Conservation (phyloP, 2,797 vertebrate genomes). For the Chelon labrosus region DNA sequence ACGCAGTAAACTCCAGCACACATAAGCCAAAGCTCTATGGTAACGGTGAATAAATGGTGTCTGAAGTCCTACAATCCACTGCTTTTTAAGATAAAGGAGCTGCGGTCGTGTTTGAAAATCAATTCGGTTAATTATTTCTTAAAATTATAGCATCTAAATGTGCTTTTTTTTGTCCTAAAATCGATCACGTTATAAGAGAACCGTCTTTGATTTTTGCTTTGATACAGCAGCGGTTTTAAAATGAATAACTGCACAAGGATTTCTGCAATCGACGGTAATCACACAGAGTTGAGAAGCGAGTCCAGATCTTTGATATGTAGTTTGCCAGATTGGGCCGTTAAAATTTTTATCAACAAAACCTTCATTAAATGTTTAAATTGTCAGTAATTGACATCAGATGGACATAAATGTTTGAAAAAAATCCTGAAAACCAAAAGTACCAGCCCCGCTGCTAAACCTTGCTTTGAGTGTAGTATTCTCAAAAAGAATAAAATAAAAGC, state of each 20-base stretch:
- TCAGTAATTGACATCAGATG: constrained; percentile 18
- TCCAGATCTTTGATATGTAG: constrained; percentile 9
- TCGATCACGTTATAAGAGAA: constrained; percentile 14
- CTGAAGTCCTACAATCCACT: not conserved
- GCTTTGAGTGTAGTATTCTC: not conserved
- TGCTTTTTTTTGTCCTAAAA: constrained; percentile 17
- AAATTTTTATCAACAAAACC: constrained; percentile 8
- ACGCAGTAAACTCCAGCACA: not conserved
- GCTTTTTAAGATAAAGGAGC: constrained; percentile 9
- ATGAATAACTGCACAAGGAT: constrained; percentile 50
- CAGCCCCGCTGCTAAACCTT: not conserved
- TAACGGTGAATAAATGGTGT: not conserved
- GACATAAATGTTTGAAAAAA: constrained; percentile 17
- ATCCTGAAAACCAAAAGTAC: constrained; percentile 9
- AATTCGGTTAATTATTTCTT: not conserved
- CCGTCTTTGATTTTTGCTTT: constrained; percentile 24
- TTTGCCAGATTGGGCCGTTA: not conserved
- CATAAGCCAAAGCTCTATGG: not conserved
- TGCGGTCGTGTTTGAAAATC: constrained; percentile 19
- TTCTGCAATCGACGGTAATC: constrained; percentile 32
- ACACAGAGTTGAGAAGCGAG: not conserved
- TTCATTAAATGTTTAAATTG: constrained; percentile 27
- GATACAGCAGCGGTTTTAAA: constrained; percentile 11
- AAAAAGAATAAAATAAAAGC: not conserved
- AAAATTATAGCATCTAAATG: not conserved